Conservation (phyloP, 1,140 invertebrate genomes). For the Panagrolaimus sp. region DNA sequence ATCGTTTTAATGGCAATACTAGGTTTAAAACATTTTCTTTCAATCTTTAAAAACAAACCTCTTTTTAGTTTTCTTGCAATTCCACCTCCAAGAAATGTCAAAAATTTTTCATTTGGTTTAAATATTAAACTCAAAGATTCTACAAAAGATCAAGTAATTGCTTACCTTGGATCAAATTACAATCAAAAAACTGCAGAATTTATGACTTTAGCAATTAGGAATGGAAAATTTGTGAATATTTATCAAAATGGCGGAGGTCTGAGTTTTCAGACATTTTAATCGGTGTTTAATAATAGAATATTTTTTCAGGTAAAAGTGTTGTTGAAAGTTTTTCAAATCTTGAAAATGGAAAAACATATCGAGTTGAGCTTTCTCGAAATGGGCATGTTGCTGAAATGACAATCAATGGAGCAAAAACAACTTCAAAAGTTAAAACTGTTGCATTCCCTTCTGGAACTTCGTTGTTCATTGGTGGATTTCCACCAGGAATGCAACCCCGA, state of each 20-base stretch:
- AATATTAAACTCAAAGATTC: constrained; percentile 19
- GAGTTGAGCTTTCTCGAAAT: constrained; percentile 20
- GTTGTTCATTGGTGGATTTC: constrained; percentile 47
- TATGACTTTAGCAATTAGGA: constrained; percentile 29
- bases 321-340: neutral
- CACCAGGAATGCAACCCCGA: constrained; percentile 39
- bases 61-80: constrained; percentile 39
- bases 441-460: constrained; percentile 31
- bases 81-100: constrained; percentile 23
- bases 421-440: constrained; percentile 5
- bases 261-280: neutral
- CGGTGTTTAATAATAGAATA: neutral
- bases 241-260: constrained; percentile 29
- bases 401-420: constrained; percentile 15
- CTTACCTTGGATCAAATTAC: constrained; percentile 41
- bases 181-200: constrained; percentile 26
- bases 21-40: no score
- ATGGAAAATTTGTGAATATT: constrained; percentile 25
- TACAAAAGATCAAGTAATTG: constrained; percentile 34
- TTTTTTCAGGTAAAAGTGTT: constrained; percentile 9
- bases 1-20: constrained; percentile 39
- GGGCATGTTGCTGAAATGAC: constrained; percentile 23
- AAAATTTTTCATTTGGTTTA: constrained; percentile 30
- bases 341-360: constrained; percentile 10
- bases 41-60: no score